Evolutionary conservation across 2,113 vertebrate species (phyloP), one percentile per base, ranked within the genome.

Genomic region (Nanorana parkeri): DNA sequence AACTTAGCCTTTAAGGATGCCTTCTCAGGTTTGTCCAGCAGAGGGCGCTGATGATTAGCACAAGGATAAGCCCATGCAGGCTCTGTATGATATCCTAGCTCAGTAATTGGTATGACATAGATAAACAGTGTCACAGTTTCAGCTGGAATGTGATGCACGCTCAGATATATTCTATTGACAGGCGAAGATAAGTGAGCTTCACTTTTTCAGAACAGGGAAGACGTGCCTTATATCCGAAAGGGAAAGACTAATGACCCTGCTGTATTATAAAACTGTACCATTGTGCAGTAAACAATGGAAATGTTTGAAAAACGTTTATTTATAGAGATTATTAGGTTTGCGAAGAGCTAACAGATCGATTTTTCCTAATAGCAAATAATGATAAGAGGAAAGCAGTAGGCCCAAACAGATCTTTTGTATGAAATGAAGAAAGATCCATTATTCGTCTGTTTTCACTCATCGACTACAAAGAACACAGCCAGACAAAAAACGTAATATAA

Each of bases 1-100:
- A n/a, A n/a, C n/a, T n/a, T n/a, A n/a, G n/a, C n/a, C n/a, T n/a
- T n/a, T n/a, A n/a, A n/a, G n/a, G 7, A 55, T 47, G 26, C 8
- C 51, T 21, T 80, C n/a, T 58, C 20, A 17, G 15, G 5, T 26
- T 64, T 1, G 54, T 5, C 17, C 79, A 81, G 58, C 20, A 81
- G 79, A 73, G 68, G 68, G 79, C 24, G 41, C 56, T 55, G 19
- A 19, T 32, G 24, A 17, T 32, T 41, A 63, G 32, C 19, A 64
- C 15, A 68, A 24, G 47, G 19, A 20, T 15, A 61, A 17, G 17
- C 6, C 10, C 17, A 17, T 72, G 51, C 51, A 26, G 6, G 20
- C 41, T 26, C 47, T 20, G 4, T 51, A 16, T n/a, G 10, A 5
- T 26, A 17, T 56, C 23, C n/a, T 7, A 23, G 36, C 32, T 23